Base-by-base conservation (phyloP, 2,888 invertebrate genomes). In the Diadromus collaris region DNA sequence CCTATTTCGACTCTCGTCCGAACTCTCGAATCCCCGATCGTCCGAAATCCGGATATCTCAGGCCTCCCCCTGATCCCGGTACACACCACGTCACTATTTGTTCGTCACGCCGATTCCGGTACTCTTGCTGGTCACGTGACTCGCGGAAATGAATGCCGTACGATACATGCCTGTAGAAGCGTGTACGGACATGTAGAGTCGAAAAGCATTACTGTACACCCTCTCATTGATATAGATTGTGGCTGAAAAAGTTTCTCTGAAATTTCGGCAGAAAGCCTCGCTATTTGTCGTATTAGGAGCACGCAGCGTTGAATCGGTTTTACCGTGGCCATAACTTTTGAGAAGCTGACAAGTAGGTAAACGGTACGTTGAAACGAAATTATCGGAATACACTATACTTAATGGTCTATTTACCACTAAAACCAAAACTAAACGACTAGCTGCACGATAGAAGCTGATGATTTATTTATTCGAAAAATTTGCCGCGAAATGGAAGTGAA, bases 291-390 rank as follows among this genome's bases (percentile, higher is more conserved):
- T 48, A n/a, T n/a, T n/a, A 84, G 84, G 83, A 84, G 84, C 81
- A 81, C 73, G 82, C 75, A 81, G 80, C 83, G 84, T 86, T 84
- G 87, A 87, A 84, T 85, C 84, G 16, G 85, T 86, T 88, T 84
- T 83, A 84, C 80, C 83, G 32, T 27, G 64, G 10, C 79, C 75
- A 82, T 84, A 85, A 86, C 78, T 86, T 85, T 56, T 32, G 84
- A 81, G 82, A 68, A 74, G 78, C 78, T 78, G 75, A 79, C 83
- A 78, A 81, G 82, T 85, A 87, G 87, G 88, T 87, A 88, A 88
- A 88, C 86, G 54, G 10, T 65, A 48, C 70, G 64, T 75, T 76
- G 10, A 70, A 70, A 70, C 34, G 38, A 29, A 48, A 70, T 69
- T 32, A 27, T 58, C 64, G 21, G 19, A 44, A 70, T 19, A 76